A percentile compares a stretch with the other conserved stretches of the same genome.
Evolutionary conservation across 2,113 vertebrate species (phyloP).

Genomic region (Malurus cyaneus): DNA sequence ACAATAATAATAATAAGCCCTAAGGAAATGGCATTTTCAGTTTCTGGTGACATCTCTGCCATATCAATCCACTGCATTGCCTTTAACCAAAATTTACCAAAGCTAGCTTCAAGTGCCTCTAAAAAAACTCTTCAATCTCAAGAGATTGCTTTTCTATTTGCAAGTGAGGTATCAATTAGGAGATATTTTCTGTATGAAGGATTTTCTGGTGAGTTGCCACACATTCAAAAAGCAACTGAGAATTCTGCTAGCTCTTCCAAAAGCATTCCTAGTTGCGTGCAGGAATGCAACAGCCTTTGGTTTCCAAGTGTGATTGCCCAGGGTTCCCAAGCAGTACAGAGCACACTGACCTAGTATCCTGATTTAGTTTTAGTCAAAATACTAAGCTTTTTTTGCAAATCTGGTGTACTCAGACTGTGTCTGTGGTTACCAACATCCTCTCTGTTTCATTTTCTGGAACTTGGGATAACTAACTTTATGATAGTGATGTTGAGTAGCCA

Average conservation of each 20-base stretch:
- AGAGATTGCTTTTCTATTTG: background rate
- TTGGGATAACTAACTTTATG: constrained; percentile 55
- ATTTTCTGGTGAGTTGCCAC: background rate
- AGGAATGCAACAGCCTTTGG: background rate
- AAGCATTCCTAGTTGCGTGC: background rate
- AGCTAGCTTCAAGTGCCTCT: background rate
- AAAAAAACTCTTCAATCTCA: background rate
- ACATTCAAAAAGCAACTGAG: background rate
- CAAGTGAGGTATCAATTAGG: background rate
- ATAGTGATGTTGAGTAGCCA: background rate
- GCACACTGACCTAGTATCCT: background rate
- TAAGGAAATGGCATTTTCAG: background rate
- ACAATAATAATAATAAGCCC: background rate
- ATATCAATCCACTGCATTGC: background rate
- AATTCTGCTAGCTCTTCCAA: background rate
- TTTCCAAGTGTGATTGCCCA: background rate
- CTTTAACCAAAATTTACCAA: background rate
- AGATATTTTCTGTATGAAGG: background rate
- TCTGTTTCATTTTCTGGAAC: constrained; percentile 41
- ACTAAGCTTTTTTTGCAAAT: background rate
- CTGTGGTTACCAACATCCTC: background rate
- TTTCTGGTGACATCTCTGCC: background rate
- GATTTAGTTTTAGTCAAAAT: background rate
- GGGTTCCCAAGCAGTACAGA: background rate
- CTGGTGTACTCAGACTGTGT: background rate